Conservation (phyloP, 2,113 vertebrate species). For the Petrocephalus zakoni region DNA sequence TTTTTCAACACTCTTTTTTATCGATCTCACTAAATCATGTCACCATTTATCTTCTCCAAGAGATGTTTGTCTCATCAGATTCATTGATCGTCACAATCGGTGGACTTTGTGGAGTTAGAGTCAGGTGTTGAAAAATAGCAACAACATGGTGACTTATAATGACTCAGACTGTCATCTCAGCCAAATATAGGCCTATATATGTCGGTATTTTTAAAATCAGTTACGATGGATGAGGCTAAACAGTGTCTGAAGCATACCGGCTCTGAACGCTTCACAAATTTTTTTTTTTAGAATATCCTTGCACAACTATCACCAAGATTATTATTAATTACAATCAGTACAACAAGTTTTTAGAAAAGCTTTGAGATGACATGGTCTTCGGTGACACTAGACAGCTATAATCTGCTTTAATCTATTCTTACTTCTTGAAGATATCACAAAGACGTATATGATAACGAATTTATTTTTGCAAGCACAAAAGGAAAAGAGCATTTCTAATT, state of each 20-base stretch:
- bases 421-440: not conserved
- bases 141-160: not conserved
- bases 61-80: slow-evolving; percentile 16
- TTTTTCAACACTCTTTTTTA: not conserved
- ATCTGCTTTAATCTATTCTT: not conserved
- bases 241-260: not conserved
- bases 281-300: not conserved
- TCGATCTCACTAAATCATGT: not conserved
- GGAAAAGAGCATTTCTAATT: not conserved
- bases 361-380: not conserved
- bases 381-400: not conserved
- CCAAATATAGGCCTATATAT: not conserved
- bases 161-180: not conserved
- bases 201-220: not conserved
- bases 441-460: not conserved
- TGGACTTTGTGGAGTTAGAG: not conserved
- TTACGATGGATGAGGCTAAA: not conserved
- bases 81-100: slow-evolving; percentile 4
- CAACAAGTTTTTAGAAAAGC: not conserved
- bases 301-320: not conserved
- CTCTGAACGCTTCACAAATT: not conserved
- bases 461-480: not conserved
- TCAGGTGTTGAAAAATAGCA: not conserved
- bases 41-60: not conserved
- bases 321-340: not conserved